Percentiles rank a stretch among this genome's conserved stretches.
Conservation (phyloP, 92 coral and sea anemone genomes). For the Palythoa heliodiscus region DNA sequence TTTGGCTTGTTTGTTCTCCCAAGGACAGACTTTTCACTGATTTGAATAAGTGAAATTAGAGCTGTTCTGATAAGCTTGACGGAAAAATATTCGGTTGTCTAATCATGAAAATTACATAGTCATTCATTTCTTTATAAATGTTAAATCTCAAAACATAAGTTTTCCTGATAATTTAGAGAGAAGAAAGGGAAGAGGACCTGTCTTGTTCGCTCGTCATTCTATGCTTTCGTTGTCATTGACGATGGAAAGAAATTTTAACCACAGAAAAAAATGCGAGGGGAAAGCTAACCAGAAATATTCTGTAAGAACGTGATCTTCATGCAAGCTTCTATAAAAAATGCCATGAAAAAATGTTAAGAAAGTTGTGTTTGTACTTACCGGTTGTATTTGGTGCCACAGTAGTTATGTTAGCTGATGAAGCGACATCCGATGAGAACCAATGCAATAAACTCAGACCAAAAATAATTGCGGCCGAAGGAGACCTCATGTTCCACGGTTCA, state of each 20-base stretch:
- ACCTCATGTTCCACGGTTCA: constrained; percentile 8
- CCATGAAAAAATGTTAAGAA: background rate
- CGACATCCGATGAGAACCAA: background rate
- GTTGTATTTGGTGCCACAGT: background rate
- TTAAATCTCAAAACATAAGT: no score
- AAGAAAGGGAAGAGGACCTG: no score
- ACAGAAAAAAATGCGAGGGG: background rate
- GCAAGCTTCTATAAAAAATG: no score
- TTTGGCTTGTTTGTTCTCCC: no score
- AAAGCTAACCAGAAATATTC: background rate
- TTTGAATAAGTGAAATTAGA: no score
- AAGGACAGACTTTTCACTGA: no score
- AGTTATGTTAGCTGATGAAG: background rate
- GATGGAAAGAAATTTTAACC: background rate
- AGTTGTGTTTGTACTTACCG: background rate
- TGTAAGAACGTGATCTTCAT: no score
- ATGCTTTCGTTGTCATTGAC: background rate
- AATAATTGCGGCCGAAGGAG: background rate
- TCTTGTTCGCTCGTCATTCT: background rate
- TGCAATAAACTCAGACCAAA: constrained; percentile 18
- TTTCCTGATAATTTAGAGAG: no score
- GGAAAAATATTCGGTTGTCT: no score
- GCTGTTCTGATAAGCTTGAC: no score
- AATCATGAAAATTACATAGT: no score
- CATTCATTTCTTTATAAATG: no score